Conservation (phyloP, 1,140 invertebrate species). For the Euura saliciscinereae region DNA sequence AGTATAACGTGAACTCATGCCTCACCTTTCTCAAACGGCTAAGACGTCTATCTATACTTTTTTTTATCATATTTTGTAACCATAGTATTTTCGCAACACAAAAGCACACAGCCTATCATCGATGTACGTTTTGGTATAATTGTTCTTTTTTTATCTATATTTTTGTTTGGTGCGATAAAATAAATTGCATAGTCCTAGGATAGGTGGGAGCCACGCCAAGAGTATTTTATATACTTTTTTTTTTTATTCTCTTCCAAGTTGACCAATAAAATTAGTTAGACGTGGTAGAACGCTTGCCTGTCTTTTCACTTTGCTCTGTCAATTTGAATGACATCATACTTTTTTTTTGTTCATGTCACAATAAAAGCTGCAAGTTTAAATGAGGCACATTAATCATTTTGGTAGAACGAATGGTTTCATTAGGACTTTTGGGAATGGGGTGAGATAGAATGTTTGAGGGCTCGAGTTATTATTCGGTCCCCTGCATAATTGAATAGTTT, state of each 20-base stretch:
- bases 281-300: conserved; percentile 40
- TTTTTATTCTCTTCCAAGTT: conserved; percentile 50
- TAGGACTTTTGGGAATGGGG: conserved; percentile 44
- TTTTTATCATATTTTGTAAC: conserved; percentile 50
- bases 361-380: conserved; percentile 62
- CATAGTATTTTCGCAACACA: conserved; percentile 46
- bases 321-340: conserved; percentile 53
- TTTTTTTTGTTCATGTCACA: conserved; percentile 48
- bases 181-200: conserved; percentile 56
- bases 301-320: conserved; percentile 52
- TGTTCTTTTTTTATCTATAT: conserved; percentile 36
- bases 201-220: conserved; percentile 50
- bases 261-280: conserved; percentile 57
- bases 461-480: conserved; percentile 54
- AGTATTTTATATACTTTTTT: conserved; percentile 28
- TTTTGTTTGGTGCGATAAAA: conserved; percentile 55
- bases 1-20: conserved; percentile 57
- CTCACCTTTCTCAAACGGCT: conserved; percentile 58
- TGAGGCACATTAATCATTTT: conserved; percentile 56
- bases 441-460: conserved; percentile 32
- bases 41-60: conserved; percentile 51
- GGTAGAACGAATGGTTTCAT: conserved; percentile 43
- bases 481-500: conserved; percentile 17
- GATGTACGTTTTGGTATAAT: conserved; percentile 33
- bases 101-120: conserved; percentile 57